A percentile compares a stretch with the other conserved stretches of the same genome.
Evolutionary conservation across 1,140 invertebrate genomes (phyloP).

Genomic region (Meloidogyne floridensis): DNA sequence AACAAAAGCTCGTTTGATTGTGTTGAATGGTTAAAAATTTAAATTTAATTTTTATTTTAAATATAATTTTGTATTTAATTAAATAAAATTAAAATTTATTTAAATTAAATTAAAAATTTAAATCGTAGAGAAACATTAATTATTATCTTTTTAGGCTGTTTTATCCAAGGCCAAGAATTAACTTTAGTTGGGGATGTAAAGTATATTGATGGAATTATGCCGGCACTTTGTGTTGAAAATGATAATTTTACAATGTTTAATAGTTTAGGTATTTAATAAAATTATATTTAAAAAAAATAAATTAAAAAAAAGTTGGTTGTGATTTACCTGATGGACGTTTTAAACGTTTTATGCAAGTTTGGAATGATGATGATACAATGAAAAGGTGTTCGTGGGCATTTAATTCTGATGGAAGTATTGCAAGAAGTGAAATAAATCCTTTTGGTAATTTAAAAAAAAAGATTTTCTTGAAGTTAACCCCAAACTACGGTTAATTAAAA

Average conservation of each 20-base stretch:
- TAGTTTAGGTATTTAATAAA: slow-evolving; percentile 33
- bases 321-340: slow-evolving; percentile 43
- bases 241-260: slow-evolving; percentile 43
- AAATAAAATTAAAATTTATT: too few relatives aligned
- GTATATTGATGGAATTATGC: slow-evolving; percentile 39
- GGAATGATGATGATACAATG: slow-evolving; percentile 35
- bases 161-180: slow-evolving; percentile 39
- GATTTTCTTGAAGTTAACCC: background rate
- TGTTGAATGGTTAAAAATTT: too few relatives aligned
- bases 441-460: slow-evolving; percentile 25
- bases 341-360: slow-evolving; percentile 42
- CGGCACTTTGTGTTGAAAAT: slow-evolving; percentile 46
- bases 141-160: slow-evolving; percentile 35
- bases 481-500: background rate
- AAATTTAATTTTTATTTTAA: too few relatives aligned
- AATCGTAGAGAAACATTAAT: background rate
- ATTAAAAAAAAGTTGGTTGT: slow-evolving; percentile 40
- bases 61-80: too few relatives aligned
- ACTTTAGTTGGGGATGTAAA: slow-evolving; percentile 49
- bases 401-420: slow-evolving; percentile 35
- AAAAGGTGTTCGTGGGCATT: slow-evolving; percentile 39
- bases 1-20: too few relatives aligned
- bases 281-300: background rate
- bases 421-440: slow-evolving; percentile 23
- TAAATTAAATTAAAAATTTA: too few relatives aligned